phyloP scores from a whole-genome alignment of 2,113 vertebrate species.

The Platanista minor region DNA sequence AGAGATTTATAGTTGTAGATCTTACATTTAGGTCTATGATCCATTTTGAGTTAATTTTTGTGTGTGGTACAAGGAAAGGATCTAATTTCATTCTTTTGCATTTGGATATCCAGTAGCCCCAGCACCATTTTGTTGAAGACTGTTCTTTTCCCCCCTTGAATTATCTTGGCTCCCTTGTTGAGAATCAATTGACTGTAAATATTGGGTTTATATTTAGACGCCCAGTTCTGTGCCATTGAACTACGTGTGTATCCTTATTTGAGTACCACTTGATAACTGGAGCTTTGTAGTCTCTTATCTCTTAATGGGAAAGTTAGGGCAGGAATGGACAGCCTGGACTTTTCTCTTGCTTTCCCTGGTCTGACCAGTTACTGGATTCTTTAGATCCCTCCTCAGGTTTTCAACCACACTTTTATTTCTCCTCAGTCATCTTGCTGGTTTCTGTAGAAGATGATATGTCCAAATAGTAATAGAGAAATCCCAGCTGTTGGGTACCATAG shows the following conservation, averaged over 20 bases:
- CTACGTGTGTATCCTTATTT: not conserved
- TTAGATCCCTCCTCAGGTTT: not conserved
- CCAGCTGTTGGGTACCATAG: not conserved
- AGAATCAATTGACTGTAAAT: not conserved
- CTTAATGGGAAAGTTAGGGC: not conserved
- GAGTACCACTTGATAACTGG: not conserved
- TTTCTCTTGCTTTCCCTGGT: not conserved
- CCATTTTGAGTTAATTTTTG: not conserved
- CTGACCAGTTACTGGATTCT: not conserved
- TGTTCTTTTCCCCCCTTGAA: not conserved
- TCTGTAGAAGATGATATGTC: not conserved
- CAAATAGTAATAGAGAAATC: not conserved
- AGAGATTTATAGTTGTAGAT: not conserved
- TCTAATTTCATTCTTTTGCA: not conserved
- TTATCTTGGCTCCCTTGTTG: not conserved
- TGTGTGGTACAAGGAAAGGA: not conserved
- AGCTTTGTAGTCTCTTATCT: not conserved
- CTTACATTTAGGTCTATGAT: not conserved
- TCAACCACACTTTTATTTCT: not conserved
- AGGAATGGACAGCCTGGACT: not conserved
- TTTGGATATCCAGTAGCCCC: not conserved
- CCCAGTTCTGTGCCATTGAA: not conserved
- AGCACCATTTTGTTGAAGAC: not conserved
- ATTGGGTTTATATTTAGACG: not conserved
- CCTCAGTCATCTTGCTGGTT: not conserved